Percentiles rank a stretch among this genome's conserved stretches.
Evolutionary conservation across 2,113 vertebrate species (phyloP).

Genomic region (Felis chaus): DNA sequence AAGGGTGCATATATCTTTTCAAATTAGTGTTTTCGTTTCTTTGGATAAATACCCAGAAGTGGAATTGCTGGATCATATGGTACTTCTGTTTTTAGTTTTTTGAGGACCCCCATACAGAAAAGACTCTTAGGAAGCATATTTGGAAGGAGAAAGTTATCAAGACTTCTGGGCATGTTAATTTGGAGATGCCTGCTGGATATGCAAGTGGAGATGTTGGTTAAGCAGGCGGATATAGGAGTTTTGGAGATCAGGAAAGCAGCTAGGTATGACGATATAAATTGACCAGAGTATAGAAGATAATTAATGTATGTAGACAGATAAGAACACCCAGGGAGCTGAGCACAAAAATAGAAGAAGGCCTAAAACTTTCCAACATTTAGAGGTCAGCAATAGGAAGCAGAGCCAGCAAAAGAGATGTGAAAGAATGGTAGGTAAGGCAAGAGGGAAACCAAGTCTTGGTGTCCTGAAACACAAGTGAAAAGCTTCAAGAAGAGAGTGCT

Average conservation of each 20-base stretch:
- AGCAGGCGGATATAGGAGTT: background rate
- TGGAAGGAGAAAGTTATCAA: background rate
- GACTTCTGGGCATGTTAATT: background rate
- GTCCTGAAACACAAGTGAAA: background rate
- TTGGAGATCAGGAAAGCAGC: background rate
- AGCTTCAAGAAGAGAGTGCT: background rate
- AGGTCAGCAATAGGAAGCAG: background rate
- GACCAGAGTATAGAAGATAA: background rate
- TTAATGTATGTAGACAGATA: background rate
- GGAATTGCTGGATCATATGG: background rate
- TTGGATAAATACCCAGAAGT: background rate
- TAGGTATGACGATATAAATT: background rate
- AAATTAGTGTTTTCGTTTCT: background rate
- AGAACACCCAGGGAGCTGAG: background rate
- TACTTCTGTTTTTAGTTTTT: background rate
- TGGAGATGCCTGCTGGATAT: background rate
- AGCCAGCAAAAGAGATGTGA: background rate
- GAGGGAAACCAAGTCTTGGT: background rate
- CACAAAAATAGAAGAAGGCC: background rate
- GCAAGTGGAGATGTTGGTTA: background rate
- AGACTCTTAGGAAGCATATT: background rate
- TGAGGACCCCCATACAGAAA: background rate
- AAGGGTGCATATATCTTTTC: background rate
- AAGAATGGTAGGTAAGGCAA: background rate
- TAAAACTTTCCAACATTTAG: background rate